These are phyloP conservation scores for Zophobas morio DNA, from an alignment of 1,140 invertebrate genomes.

Conservation along the genomic window DNA sequence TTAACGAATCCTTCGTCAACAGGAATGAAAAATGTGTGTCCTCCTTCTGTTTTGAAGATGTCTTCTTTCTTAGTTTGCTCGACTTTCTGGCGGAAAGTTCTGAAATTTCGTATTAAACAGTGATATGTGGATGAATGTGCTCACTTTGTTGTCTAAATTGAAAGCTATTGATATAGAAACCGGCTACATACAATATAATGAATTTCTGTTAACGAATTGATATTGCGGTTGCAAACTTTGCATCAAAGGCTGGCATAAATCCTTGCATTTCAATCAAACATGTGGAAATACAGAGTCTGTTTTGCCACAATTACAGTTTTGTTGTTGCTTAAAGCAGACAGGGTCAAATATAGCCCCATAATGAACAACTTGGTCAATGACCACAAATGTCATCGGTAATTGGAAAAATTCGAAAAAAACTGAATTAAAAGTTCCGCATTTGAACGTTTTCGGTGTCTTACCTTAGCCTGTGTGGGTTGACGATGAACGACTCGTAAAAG, in stretches of 20 bases:
- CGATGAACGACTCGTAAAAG: constrained; percentile 80
- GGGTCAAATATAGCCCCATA: no score
- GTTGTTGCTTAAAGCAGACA: no score
- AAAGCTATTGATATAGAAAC: not conserved
- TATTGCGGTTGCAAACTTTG: no score
- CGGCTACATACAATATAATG: not conserved
- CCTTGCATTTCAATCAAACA: no score
- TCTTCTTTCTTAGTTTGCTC: constrained; percentile 78
- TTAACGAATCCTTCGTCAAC: constrained; percentile 88
- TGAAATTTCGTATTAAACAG: constrained; percentile 20
- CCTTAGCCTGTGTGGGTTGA: constrained; percentile 77
- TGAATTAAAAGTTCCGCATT: no score
- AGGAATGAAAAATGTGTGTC: constrained; percentile 90
- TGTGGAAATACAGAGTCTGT: no score
- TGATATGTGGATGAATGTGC: not conserved
- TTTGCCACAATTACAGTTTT: no score
- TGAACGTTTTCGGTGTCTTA: constrained; percentile 60
- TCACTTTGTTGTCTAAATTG: not conserved
- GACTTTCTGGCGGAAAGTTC: constrained; percentile 75
- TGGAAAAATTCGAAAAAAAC: no score
- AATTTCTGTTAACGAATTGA: no score
- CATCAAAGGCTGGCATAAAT: no score
- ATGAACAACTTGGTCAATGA: no score
- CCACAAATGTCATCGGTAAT: no score
- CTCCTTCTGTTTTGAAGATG: constrained; percentile 82